Conservation (phyloP, 2,113 vertebrate species). For the Mirza zaza region DNA sequence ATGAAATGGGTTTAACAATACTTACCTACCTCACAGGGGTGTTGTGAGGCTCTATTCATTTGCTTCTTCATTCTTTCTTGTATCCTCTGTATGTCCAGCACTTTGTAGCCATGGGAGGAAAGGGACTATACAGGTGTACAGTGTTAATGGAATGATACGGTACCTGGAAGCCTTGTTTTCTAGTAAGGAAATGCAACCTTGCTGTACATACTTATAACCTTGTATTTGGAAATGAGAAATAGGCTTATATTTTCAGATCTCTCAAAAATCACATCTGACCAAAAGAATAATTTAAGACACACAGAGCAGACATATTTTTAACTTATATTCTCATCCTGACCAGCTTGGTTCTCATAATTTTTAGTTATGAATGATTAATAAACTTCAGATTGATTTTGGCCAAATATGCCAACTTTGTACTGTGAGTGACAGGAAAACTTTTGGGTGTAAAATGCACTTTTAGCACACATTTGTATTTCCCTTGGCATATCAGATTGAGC, state of each 20-base stretch:
- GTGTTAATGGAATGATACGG: background rate
- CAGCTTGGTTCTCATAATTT: constrained; percentile 17
- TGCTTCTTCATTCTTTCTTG: background rate
- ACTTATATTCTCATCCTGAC: constrained; percentile 48
- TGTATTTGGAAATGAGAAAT: constrained; percentile 60
- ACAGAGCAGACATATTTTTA: constrained; percentile 20
- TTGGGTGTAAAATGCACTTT: constrained; percentile 26
- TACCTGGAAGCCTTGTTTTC: constrained; percentile 33
- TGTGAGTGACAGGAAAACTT: constrained; percentile 13
- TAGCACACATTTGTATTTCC: background rate
- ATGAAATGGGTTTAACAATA: constrained; percentile 26
- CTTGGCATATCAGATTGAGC: background rate
- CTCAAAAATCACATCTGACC: constrained; percentile 47
- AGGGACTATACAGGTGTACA: background rate
- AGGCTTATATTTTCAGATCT: constrained; percentile 61
- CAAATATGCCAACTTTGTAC: constrained; percentile 18
- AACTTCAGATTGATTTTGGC: constrained; percentile 41
- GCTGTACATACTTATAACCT: constrained; percentile 42
- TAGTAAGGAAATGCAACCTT: constrained; percentile 32
- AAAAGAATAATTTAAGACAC: constrained; percentile 65
- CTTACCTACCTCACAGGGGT: constrained; percentile 63
- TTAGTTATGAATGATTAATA: constrained; percentile 36
- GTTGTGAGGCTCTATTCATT: constrained; percentile 71
- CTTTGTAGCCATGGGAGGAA: constrained; percentile 44
- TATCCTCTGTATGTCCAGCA: constrained; percentile 33